These are phyloP conservation scores for Trichogramma dendrolimi DNA, from an alignment of 2,888 invertebrate species.

Conservation along the genomic window DNA sequence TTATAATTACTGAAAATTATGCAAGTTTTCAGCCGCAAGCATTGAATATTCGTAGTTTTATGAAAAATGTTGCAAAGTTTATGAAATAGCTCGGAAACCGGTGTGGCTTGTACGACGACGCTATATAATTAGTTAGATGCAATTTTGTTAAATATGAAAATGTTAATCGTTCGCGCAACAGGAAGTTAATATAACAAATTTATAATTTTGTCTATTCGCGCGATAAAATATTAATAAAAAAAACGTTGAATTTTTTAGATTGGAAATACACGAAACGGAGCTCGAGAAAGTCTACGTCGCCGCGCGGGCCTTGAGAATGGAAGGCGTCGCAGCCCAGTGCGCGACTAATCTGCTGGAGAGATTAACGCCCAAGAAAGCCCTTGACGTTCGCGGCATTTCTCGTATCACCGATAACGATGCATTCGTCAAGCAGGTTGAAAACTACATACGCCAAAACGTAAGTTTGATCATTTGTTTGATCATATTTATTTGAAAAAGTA, in stretches of 20 bases:
- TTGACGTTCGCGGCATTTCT: slow-evolving; percentile 56
- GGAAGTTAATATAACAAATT: too few relatives aligned
- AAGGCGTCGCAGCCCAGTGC: slow-evolving; percentile 68
- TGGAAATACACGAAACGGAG: slow-evolving; percentile 48
- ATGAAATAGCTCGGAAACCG: too few relatives aligned
- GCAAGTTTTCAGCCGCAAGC: too few relatives aligned
- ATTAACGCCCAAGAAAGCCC: slow-evolving; percentile 60
- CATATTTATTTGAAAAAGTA: not conserved
- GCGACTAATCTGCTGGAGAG: slow-evolving; percentile 58
- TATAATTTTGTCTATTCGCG: too few relatives aligned
- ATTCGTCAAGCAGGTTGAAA: slow-evolving; percentile 65
- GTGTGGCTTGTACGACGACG: too few relatives aligned
- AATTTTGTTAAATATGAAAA: not conserved
- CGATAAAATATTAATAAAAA: too few relatives aligned
- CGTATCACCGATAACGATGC: slow-evolving; percentile 54
- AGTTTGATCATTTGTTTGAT: slow-evolving; percentile 37
- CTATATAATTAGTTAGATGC: too few relatives aligned
- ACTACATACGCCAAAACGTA: slow-evolving; percentile 67
- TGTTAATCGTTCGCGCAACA: too few relatives aligned
- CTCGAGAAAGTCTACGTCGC: slow-evolving; percentile 76
- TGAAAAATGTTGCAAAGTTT: too few relatives aligned
- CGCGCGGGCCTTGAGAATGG: slow-evolving; percentile 75
- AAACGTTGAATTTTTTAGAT: slow-evolving; percentile 23
- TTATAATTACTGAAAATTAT: too few relatives aligned
- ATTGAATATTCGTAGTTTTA: too few relatives aligned